phyloP scores from a whole-genome alignment of 2,113 vertebrate species.

The Cricetomys ansorgei region DNA sequence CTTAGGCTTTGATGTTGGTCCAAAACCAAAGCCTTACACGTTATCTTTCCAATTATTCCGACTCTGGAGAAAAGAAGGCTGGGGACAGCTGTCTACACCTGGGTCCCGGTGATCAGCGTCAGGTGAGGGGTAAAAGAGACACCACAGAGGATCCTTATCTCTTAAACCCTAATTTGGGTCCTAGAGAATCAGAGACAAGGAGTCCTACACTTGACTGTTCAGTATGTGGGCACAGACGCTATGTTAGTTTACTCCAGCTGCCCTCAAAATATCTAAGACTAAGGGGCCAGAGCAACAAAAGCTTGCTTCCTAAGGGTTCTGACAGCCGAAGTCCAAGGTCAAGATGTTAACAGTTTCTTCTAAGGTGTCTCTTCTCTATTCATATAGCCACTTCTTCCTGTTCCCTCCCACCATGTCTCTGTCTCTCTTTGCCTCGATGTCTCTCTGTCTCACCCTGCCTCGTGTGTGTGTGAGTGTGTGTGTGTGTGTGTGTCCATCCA shows the following conservation, averaged over 20 bases:
- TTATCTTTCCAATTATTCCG: constrained; percentile 56
- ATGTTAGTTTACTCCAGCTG: background rate
- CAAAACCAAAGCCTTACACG: constrained; percentile 26
- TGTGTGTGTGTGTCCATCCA: too few relatives aligned
- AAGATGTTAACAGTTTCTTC: background rate
- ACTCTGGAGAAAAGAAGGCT: background rate
- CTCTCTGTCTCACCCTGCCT: background rate
- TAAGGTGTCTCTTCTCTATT: background rate
- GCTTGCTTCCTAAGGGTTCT: background rate
- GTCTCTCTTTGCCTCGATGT: background rate
- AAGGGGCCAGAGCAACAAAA: background rate
- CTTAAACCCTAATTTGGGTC: too few relatives aligned
- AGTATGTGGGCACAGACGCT: background rate
- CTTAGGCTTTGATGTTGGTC: constrained; percentile 74
- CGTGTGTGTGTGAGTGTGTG: background rate
- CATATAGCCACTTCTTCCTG: background rate
- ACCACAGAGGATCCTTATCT: background rate
- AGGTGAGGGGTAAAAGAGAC: too few relatives aligned
- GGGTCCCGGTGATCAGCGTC: background rate
- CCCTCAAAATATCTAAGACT: background rate
- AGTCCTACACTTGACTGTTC: background rate
- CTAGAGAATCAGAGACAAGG: background rate
- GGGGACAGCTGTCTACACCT: background rate
- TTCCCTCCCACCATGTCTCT: background rate
- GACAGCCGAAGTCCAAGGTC: background rate